A percentile compares a stretch with the other conserved stretches of the same genome.
Conservation (phyloP, 2,113 vertebrate species). For the Pitta sordida region DNA sequence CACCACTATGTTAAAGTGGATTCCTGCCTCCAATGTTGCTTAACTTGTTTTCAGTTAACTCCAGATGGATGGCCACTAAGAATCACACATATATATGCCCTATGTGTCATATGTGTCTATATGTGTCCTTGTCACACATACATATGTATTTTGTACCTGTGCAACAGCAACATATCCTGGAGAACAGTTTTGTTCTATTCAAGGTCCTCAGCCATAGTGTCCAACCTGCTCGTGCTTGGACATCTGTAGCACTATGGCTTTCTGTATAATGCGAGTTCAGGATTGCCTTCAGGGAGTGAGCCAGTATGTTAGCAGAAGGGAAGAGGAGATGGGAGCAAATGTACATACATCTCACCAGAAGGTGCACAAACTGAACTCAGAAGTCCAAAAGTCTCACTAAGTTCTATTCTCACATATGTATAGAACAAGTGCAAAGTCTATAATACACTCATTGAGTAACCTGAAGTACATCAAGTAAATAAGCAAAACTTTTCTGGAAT, state of each 20-base stretch:
- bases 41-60: neutral
- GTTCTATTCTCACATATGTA: neutral
- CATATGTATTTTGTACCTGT: neutral
- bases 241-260: neutral
- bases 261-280: neutral
- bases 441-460: neutral
- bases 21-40: neutral
- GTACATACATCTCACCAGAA: neutral
- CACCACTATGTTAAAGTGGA: no score
- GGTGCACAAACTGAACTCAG: neutral
- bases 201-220: neutral
- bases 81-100: neutral
- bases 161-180: rapidly evolving
- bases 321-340: neutral
- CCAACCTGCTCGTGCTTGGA: neutral
- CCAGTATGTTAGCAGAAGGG: neutral
- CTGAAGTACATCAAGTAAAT: neutral
- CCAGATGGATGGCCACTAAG: neutral
- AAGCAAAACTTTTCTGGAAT: neutral
- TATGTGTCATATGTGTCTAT: no score
- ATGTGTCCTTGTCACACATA: no score
- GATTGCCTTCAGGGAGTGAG: neutral
- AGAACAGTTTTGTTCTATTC: neutral
- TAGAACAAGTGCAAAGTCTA: neutral
- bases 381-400: neutral